Conservation (phyloP, 1,140 invertebrate genomes). For the Ips typographus region DNA sequence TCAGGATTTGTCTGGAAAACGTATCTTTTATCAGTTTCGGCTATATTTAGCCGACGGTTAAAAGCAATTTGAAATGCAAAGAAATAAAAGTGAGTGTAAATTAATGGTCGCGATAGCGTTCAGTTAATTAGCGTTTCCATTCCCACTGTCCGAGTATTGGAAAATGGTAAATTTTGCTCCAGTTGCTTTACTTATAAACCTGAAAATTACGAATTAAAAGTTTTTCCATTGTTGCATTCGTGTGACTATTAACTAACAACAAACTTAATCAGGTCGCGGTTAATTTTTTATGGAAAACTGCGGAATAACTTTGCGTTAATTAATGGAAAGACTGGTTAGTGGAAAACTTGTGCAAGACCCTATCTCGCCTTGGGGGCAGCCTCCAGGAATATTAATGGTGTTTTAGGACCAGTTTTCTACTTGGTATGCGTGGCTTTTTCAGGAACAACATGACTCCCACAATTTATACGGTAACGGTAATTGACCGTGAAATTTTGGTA, state of each 20-base stretch:
- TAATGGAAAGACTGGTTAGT: constrained; percentile 22
- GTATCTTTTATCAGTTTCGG: neutral
- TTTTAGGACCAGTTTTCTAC: constrained; percentile 9
- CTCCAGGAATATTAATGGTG: constrained; percentile 17
- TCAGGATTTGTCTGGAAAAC: neutral
- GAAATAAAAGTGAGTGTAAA: no score
- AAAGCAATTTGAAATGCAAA: no score
- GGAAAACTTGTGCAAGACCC: constrained; percentile 12
- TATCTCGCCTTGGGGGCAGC: neutral
- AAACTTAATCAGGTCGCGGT: constrained; percentile 1
- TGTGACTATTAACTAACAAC: neutral
- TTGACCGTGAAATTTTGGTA: neutral
- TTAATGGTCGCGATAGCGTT: no score
- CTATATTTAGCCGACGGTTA: neutral
- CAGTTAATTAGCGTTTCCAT: no score
- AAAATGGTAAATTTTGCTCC: no score
- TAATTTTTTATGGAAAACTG: constrained; percentile 18
- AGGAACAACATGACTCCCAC: neutral
- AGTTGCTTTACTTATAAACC: no score
- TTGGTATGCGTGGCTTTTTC: constrained; percentile 10
- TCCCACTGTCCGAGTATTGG: no score
- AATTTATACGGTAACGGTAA: neutral
- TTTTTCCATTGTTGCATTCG: neutral
- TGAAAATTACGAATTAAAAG: no score
- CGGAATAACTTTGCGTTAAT: constrained; percentile 5